phyloP scores from a whole-genome alignment of 1,140 invertebrate genomes.

The Drosophila nebulosa region DNA sequence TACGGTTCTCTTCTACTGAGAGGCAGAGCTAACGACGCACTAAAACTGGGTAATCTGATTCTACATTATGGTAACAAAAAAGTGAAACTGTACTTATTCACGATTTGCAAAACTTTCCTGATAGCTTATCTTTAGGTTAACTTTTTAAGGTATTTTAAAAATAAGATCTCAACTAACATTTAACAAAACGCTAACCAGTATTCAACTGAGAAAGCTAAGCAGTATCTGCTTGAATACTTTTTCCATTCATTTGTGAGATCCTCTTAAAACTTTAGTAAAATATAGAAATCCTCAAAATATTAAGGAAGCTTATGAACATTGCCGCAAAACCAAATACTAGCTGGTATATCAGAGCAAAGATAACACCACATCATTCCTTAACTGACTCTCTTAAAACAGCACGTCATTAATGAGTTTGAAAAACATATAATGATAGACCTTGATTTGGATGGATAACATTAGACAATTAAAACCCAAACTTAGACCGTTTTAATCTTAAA shows the following conservation, averaged over 20 bases:
- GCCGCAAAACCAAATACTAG: too few species aligned
- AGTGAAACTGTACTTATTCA: neutral
- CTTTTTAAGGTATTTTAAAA: neutral
- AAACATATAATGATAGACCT: neutral
- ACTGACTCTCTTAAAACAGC: neutral
- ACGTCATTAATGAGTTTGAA: neutral
- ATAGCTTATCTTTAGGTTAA: neutral
- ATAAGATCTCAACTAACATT: neutral
- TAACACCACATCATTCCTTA: neutral
- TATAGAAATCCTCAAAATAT: too few species aligned
- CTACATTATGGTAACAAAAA: neutral
- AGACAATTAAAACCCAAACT: too few species aligned
- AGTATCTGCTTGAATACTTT: neutral
- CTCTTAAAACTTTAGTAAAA: too few species aligned
- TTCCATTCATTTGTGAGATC: neutral
- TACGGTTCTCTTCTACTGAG: slow-evolving; percentile 3
- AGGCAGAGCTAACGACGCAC: neutral
- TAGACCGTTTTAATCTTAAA: too few species aligned
- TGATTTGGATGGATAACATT: too few species aligned
- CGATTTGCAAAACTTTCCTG: too few species aligned
- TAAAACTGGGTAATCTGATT: neutral
- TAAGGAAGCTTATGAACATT: too few species aligned
- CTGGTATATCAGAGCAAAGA: too few species aligned
- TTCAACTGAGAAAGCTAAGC: neutral
- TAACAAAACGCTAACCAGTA: neutral